A percentile compares a stretch with the other conserved stretches of the same genome.
Conservation (phyloP, 2,113 vertebrate genomes). For the Tenrec ecaudatus region DNA sequence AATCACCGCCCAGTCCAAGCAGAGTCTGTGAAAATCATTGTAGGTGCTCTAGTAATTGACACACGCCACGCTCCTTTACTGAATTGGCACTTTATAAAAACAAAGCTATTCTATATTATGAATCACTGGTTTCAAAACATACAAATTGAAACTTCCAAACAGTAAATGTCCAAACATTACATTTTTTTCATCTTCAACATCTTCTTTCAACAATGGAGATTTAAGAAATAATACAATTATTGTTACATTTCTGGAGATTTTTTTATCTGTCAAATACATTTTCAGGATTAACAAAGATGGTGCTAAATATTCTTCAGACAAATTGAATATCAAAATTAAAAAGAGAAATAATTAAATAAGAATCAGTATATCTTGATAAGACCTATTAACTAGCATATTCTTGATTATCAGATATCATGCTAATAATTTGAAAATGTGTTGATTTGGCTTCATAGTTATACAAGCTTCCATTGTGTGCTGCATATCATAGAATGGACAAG, state of each 20-base stretch:
- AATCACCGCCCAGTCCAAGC: background rate
- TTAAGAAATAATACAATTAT: slow-evolving; percentile 51
- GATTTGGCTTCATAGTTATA: background rate
- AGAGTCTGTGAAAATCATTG: slow-evolving; percentile 62
- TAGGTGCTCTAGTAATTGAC: slow-evolving; percentile 6
- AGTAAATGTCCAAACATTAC: slow-evolving; percentile 34
- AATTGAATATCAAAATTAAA: background rate
- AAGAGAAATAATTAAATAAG: slow-evolving; percentile 9
- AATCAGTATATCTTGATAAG: background rate
- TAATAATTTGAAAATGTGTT: slow-evolving; percentile 16
- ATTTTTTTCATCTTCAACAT: slow-evolving; percentile 43
- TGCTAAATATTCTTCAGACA: background rate
- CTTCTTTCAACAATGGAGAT: slow-evolving; percentile 12
- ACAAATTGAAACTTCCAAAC: slow-evolving; percentile 1
- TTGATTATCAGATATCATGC: slow-evolving; percentile 3
- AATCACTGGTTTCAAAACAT: slow-evolving; percentile 44
- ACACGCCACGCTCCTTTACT: background rate
- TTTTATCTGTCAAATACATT: slow-evolving; percentile 22
- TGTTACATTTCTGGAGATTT: slow-evolving; percentile 29
- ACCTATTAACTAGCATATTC: background rate
- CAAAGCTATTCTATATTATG: slow-evolving; percentile 9
- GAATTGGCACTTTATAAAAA: slow-evolving; percentile 40
- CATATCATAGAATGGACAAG: background rate
- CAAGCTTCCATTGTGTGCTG: background rate
- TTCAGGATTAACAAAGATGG: background rate